These are phyloP conservation scores for Rutpela maculata DNA, from an alignment of 2,888 invertebrate species.

Conservation along the genomic window DNA sequence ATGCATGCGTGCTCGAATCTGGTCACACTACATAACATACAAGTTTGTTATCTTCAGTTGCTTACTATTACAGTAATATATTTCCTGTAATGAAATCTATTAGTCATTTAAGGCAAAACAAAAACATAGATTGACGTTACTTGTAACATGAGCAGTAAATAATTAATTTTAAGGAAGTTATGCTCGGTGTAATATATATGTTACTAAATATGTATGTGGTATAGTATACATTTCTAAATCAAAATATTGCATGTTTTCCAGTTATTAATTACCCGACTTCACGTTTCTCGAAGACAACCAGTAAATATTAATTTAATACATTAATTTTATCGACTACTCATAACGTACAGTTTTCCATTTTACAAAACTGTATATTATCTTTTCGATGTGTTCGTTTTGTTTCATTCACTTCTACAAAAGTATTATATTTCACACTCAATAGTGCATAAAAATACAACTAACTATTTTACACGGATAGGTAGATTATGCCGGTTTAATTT, in stretches of 20 bases:
- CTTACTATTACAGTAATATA: too few species aligned
- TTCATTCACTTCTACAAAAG: slow-evolving; percentile 21
- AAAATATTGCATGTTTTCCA: slow-evolving; percentile 56
- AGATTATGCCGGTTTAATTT: slow-evolving; percentile 11
- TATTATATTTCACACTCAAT: slow-evolving; percentile 41
- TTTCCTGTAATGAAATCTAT: not conserved
- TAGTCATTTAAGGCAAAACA: not conserved
- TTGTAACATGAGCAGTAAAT: not conserved
- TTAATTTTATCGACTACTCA: slow-evolving; percentile 30
- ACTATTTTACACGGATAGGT: slow-evolving; percentile 31
- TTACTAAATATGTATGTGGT: slow-evolving; percentile 19
- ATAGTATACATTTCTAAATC: slow-evolving; percentile 46
- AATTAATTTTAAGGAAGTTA: slow-evolving; percentile 20
- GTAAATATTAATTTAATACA: slow-evolving; percentile 39
- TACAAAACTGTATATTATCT: slow-evolving; percentile 23
- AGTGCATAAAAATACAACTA: slow-evolving; percentile 39
- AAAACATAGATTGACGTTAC: not conserved
- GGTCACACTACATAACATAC: too few species aligned
- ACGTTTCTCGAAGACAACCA: slow-evolving; percentile 33
- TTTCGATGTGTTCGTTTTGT: slow-evolving; percentile 15
- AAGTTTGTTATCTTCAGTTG: too few species aligned
- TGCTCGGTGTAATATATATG: not conserved
- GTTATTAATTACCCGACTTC: slow-evolving; percentile 53
- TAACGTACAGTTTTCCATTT: slow-evolving; percentile 28
- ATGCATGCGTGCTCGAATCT: too few species aligned